phyloP scores from a whole-genome alignment of 2,113 vertebrate genomes.

The Nothobranchius kuhntae region DNA sequence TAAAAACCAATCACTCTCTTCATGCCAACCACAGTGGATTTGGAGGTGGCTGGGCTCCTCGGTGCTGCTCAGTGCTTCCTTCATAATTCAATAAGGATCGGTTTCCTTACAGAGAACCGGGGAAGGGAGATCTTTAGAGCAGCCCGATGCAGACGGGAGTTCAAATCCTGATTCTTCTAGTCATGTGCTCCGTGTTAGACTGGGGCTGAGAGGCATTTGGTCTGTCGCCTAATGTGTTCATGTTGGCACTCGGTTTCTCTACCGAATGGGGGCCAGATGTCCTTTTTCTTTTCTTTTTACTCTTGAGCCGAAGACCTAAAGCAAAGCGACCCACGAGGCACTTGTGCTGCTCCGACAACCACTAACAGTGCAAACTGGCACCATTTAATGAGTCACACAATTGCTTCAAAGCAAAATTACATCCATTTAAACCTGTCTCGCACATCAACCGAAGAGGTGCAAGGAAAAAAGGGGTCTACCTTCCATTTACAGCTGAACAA shows the following conservation, averaged over 20 bases:
- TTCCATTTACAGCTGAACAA: conserved; percentile 75
- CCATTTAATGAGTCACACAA: conserved; percentile 77
- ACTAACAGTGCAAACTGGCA: conserved; percentile 68
- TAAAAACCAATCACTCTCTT: conserved; percentile 70
- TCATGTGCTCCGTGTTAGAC: conserved; percentile 67
- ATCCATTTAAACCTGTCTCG: conserved; percentile 81
- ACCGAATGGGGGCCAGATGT: conserved; percentile 79
- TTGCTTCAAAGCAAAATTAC: conserved; percentile 81
- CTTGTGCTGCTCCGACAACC: conserved; percentile 59
- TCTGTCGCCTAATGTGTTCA: conserved; percentile 69
- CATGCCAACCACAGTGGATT: conserved; percentile 71
- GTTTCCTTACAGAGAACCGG: conserved; percentile 57
- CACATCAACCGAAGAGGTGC: conserved; percentile 69
- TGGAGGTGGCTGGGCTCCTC: conserved; percentile 60
- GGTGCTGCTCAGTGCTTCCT: conserved; percentile 55
- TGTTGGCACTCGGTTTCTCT: conserved; percentile 62
- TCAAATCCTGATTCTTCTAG: conserved; percentile 63
- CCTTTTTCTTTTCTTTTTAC: conserved; percentile 38
- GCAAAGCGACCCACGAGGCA: conserved; percentile 45
- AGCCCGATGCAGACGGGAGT: conserved; percentile 53
- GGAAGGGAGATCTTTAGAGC: conserved; percentile 55
- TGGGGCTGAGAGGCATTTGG: conserved; percentile 60
- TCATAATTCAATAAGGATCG: conserved; percentile 76
- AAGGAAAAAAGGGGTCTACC: conserved; percentile 61
- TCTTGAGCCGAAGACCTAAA: conserved; percentile 51